Conservation (phyloP, 2,113 vertebrate species). For the Rhea pennata region DNA sequence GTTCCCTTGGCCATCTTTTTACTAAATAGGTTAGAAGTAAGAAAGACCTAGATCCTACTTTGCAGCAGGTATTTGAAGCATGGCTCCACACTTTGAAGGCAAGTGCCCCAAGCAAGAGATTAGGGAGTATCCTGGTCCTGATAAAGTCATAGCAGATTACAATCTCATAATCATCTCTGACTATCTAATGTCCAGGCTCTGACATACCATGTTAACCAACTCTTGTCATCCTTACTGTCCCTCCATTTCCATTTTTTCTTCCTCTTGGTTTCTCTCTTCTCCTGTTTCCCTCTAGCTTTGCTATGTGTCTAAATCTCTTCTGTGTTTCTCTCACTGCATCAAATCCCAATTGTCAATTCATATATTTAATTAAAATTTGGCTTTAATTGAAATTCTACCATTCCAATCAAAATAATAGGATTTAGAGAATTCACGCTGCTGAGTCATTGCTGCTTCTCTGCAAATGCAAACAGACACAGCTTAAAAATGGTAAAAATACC, state of each 20-base stretch:
- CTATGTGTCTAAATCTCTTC: neutral
- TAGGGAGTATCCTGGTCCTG: neutral
- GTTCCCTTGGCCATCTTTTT: neutral
- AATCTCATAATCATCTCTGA: neutral
- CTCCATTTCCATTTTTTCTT: neutral
- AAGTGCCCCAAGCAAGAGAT: neutral
- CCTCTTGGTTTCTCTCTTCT: neutral
- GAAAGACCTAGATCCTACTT: neutral
- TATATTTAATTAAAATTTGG: conserved; percentile 12
- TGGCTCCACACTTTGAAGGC: neutral
- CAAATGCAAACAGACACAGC: conserved; percentile 43
- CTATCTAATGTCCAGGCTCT: neutral
- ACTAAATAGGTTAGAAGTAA: neutral
- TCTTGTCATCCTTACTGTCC: neutral
- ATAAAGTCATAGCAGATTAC: neutral
- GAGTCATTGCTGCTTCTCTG: conserved; percentile 50
- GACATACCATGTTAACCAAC: neutral
- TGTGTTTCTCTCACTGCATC: neutral
- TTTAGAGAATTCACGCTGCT: conserved; percentile 44
- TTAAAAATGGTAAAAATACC: neutral
- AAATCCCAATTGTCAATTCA: neutral
- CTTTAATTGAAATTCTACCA: conserved; percentile 43
- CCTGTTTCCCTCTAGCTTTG: neutral
- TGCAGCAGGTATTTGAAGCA: neutral
- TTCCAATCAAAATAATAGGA: conserved; percentile 49